Conservation (phyloP, 2,888 invertebrate species). For the Stenurella melanura region DNA sequence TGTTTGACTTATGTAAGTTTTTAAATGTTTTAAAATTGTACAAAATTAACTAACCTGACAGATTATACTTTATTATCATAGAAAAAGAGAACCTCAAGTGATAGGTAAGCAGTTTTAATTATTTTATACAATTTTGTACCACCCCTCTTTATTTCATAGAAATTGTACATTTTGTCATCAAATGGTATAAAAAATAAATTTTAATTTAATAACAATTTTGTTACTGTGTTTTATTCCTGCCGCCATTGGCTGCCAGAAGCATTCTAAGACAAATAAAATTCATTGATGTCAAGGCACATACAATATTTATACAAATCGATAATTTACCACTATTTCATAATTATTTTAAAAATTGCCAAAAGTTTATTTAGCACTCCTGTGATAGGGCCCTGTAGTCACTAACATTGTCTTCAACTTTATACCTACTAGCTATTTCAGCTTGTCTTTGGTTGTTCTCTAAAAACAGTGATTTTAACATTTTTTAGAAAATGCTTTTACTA, state of each 20-base stretch:
- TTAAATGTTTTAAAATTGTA: slow-evolving; percentile 44
- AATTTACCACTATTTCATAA: too few relatives aligned
- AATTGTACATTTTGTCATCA: slow-evolving; percentile 53
- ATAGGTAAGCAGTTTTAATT: slow-evolving; percentile 48
- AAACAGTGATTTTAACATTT: too few relatives aligned
- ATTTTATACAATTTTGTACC: slow-evolving; percentile 57
- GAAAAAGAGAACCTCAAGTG: slow-evolving; percentile 31
- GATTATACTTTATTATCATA: slow-evolving; percentile 38
- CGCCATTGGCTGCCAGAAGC: background rate
- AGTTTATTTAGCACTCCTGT: too few relatives aligned
- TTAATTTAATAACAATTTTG: slow-evolving; percentile 46
- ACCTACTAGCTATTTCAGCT: too few relatives aligned
- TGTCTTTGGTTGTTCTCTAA: too few relatives aligned
- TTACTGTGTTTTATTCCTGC: background rate
- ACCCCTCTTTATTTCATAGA: slow-evolving; percentile 49
- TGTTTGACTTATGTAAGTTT: slow-evolving; percentile 34
- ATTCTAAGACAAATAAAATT: too few relatives aligned
- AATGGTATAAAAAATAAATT: slow-evolving; percentile 53
- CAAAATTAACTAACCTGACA: slow-evolving; percentile 41
- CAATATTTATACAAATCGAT: too few relatives aligned
- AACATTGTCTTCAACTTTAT: too few relatives aligned
- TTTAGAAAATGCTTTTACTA: too few relatives aligned
- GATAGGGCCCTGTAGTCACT: too few relatives aligned
- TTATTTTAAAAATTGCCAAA: too few relatives aligned
- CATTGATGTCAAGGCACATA: too few relatives aligned